phyloP scores from a whole-genome alignment of 2,888 invertebrate genomes.

The Sphaeridia pumilis region DNA sequence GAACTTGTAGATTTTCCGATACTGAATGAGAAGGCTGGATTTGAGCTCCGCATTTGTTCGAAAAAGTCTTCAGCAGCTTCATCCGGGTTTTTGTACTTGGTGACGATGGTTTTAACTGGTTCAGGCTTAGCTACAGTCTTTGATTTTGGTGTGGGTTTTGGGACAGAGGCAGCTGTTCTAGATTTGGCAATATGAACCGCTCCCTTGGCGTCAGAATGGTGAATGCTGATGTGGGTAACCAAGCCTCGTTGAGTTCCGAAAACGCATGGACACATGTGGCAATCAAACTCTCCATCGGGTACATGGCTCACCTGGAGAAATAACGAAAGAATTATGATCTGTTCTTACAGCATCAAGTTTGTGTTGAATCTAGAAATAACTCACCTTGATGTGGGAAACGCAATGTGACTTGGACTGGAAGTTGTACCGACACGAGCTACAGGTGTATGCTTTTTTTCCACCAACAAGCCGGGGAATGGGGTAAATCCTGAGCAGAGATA shows the following conservation, averaged over 20 bases:
- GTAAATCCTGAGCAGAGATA: not conserved
- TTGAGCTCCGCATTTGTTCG: too few relatives aligned
- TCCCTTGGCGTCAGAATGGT: conserved; percentile 2
- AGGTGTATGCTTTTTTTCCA: conserved; percentile 4
- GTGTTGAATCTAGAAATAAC: too few relatives aligned
- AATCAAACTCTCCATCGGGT: conserved; percentile 1
- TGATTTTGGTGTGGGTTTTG: too few relatives aligned
- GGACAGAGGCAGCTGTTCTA: not conserved
- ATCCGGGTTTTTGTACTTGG: too few relatives aligned
- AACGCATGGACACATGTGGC: conserved; percentile 4
- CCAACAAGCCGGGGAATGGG: conserved; percentile 1
- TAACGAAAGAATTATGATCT: not conserved
- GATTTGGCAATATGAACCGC: conserved; percentile 1
- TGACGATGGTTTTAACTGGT: too few relatives aligned
- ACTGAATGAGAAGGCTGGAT: too few relatives aligned
- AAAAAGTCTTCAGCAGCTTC: too few relatives aligned
- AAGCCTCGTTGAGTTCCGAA: conserved; percentile 7
- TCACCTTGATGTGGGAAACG: conserved; percentile 4
- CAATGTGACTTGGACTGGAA: conserved; percentile 4
- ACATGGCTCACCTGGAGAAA: conserved; percentile 5
- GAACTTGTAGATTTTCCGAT: too few relatives aligned
- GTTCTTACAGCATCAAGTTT: not conserved
- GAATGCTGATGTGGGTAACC: conserved; percentile 6
- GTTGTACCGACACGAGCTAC: conserved; percentile 5
- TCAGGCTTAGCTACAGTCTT: too few relatives aligned